Conservation (phyloP, 2,113 vertebrate genomes). For the Aphyosemion australe region DNA sequence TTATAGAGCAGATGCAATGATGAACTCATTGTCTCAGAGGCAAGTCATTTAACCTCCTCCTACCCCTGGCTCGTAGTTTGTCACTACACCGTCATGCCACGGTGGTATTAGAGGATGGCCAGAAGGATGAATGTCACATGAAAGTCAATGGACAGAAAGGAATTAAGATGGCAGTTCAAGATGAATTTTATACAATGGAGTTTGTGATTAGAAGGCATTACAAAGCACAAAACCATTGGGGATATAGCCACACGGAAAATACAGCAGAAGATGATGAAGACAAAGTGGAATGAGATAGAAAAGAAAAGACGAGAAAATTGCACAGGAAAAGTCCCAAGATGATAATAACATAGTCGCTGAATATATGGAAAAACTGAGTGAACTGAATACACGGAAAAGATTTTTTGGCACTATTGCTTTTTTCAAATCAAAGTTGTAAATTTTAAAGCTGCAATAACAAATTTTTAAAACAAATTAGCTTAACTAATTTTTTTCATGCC, state of each 20-base stretch:
- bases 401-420: constrained; percentile 9
- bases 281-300: constrained; percentile 23
- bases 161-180: constrained; percentile 66
- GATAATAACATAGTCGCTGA: constrained; percentile 16
- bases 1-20: constrained; percentile 72
- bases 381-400: constrained; percentile 15
- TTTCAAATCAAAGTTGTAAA: background rate
- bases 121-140: constrained; percentile 61
- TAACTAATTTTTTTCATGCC: too few relatives aligned
- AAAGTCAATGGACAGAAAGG: constrained; percentile 69
- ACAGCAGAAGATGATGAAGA: constrained; percentile 45
- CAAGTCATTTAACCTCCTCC: constrained; percentile 77
- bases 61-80: constrained; percentile 58
- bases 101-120: constrained; percentile 41
- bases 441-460: too few relatives aligned
- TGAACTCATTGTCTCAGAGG: constrained; percentile 75
- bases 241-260: constrained; percentile 53
- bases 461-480: too few relatives aligned
- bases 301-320: constrained; percentile 18
- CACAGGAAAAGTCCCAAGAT: constrained; percentile 12
- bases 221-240: constrained; percentile 40
- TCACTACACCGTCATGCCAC: constrained; percentile 54
- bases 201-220: constrained; percentile 56
- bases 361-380: constrained; percentile 1
- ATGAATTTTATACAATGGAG: constrained; percentile 46